Evolutionary conservation across 2,113 vertebrate genomes (phyloP), one percentile per base, ranked within the genome.

Genomic region (Tenrec ecaudatus): DNA sequence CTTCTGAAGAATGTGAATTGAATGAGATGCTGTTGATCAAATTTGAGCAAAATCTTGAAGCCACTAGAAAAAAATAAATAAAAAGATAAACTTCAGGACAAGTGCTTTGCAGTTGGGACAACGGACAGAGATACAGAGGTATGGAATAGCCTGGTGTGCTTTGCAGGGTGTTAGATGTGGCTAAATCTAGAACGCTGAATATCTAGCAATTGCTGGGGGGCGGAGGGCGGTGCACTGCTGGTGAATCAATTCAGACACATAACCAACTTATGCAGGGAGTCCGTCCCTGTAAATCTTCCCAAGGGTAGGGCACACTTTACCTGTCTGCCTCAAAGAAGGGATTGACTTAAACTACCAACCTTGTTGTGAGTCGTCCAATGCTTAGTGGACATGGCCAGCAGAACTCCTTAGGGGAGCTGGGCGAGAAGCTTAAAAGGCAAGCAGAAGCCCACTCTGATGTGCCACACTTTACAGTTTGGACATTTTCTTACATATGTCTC

Each of bases 1-100:
- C 84, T 92, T 92, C 25, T 88, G 43, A 85, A 86, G 19, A 77
- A 62, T 20, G n/a, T 84, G 86, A 66, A 84, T 6, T 87, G 86
- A 36, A 33, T 31, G 29, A 83, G 10, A 5, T 64, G 16, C 71
- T 53, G 38, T 90, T 36, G 71, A 73, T 31, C 33, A 8, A 47
- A 47, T 19, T 66, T 38, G 19, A 73, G 20, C 7, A 87, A 94
- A 92, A 57, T 27, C 40, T 73, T 68, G 71, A n/a, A 29, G 33
- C 66, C 53, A 40, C 12, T 33, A 90, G 29, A 40, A 80, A 71
- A 79, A 20, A 20, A 20, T 64, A 25, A 22, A 68, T 31, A 68
- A 68, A 68, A 68, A 29, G 31, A 2, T 31, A 6, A 11, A 11
- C 31, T 81, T 29, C 36, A 80, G 23, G 25, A 25, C 62, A 22